Conservation (phyloP, 1,140 invertebrate genomes). For the Dendrolimus kikuchii region DNA sequence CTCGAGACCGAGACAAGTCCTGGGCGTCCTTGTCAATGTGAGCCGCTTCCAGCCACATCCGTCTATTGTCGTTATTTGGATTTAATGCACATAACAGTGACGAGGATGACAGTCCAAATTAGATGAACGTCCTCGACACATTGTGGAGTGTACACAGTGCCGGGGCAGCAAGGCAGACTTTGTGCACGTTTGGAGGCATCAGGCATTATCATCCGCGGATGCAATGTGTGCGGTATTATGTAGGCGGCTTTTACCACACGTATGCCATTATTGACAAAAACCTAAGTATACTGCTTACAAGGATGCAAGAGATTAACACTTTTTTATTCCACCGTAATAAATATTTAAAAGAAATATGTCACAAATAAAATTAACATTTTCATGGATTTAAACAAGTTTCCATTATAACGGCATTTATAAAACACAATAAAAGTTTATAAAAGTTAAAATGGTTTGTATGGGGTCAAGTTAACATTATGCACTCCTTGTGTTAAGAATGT, state of each 20-base stretch:
- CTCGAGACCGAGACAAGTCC: constrained; percentile 62
- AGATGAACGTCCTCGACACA: constrained; percentile 13
- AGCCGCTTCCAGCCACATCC: constrained; percentile 68
- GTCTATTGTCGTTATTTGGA: constrained; percentile 69
- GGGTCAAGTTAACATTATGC: constrained; percentile 61
- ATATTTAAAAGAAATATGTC: not conserved
- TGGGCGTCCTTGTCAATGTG: constrained; percentile 70
- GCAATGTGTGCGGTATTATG: constrained; percentile 29
- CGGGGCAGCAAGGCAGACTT: too few species aligned
- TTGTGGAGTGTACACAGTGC: constrained; percentile 3
- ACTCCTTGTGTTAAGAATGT: constrained; percentile 50
- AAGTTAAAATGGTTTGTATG: constrained; percentile 39
- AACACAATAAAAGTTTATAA: constrained; percentile 48
- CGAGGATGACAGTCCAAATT: constrained; percentile 42
- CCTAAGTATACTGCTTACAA: too few species aligned
- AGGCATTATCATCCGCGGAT: not conserved
- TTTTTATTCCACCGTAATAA: too few species aligned
- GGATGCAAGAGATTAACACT: too few species aligned
- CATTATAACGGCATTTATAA: constrained; percentile 37
- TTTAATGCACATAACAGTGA: constrained; percentile 54
- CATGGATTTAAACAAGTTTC: constrained; percentile 36
- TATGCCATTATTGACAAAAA: too few species aligned
- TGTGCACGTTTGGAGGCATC: too few species aligned
- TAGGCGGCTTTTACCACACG: constrained; percentile 26
- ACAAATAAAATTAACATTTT: constrained; percentile 27